Conservation (phyloP, 53 echinoderm and acorn worm genomes). For the Henricia sp. region DNA sequence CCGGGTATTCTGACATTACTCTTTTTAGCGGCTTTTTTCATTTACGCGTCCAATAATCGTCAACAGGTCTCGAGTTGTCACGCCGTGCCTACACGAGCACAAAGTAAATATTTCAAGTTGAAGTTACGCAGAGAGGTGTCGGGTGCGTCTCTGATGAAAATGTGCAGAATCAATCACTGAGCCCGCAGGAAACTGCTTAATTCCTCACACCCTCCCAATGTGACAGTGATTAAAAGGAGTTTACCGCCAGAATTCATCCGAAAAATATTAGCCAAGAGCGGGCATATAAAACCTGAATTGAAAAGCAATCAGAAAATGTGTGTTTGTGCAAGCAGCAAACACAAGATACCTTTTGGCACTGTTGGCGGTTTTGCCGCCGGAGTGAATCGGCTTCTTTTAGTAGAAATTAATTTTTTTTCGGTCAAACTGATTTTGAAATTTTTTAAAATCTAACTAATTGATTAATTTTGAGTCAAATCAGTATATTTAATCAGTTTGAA, state of each 20-base stretch:
- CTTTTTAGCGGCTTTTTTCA: background rate
- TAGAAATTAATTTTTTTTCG: too few relatives aligned
- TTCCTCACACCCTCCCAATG: background rate
- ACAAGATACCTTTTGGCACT: background rate
- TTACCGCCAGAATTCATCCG: background rate
- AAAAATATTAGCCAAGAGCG: too few relatives aligned
- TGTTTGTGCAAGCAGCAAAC: background rate
- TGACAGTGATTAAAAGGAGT: background rate
- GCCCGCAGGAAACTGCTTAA: background rate
- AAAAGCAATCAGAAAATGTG: background rate
- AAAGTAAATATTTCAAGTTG: constrained; percentile 37
- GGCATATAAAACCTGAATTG: background rate
- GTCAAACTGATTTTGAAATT: too few relatives aligned
- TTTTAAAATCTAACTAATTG: too few relatives aligned
- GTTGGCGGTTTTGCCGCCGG: too few relatives aligned
- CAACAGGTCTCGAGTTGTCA: background rate
- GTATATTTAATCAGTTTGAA: too few relatives aligned
- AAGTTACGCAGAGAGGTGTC: background rate
- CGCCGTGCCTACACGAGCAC: constrained; percentile 5
- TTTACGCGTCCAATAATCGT: constrained; percentile 35
- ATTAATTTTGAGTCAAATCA: too few relatives aligned
- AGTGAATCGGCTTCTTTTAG: too few relatives aligned
- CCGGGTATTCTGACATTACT: background rate
- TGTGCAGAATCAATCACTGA: background rate
- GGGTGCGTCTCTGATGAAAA: background rate